These are phyloP conservation scores for Botia kubotai DNA, from an alignment of 2,797 vertebrate genomes.

Conservation along the genomic window DNA sequence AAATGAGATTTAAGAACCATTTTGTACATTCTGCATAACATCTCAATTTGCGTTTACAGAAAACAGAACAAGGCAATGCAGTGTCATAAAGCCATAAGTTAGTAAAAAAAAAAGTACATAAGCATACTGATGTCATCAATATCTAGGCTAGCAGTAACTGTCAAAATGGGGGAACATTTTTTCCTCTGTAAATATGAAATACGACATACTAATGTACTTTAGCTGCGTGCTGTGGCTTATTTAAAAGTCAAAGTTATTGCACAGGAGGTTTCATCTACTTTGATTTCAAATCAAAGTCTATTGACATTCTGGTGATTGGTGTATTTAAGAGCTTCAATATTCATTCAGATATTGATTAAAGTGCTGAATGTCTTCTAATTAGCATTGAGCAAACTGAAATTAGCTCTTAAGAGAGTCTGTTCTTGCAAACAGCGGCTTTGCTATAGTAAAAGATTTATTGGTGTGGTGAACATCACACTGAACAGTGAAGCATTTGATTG, in stretches of 20 bases:
- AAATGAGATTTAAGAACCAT: neutral
- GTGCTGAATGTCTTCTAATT: constrained; percentile 45
- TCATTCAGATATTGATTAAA: constrained; percentile 50
- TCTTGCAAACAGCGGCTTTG: constrained; percentile 14
- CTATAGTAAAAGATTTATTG: constrained; percentile 19
- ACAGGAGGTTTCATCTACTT: neutral
- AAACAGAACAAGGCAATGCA: no score
- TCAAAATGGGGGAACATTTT: no score
- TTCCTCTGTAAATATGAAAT: no score
- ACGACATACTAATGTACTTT: neutral
- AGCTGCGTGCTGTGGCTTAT: neutral
- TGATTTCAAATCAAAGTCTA: constrained; percentile 32
- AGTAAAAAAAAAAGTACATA: no score
- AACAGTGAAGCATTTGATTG: constrained; percentile 6
- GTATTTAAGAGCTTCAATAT: constrained; percentile 21
- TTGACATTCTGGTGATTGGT: constrained; percentile 18
- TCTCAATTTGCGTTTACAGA: neutral
- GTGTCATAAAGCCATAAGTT: no score
- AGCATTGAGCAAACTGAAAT: constrained; percentile 22
- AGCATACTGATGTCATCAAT: no score
- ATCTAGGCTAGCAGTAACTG: no score
- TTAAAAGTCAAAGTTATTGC: constrained; percentile 3
- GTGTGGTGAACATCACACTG: neutral
- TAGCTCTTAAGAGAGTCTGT: constrained; percentile 1
- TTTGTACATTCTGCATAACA: neutral